phyloP scores from a whole-genome alignment of 1,140 invertebrate genomes.

The Meloidogyne floridensis region DNA sequence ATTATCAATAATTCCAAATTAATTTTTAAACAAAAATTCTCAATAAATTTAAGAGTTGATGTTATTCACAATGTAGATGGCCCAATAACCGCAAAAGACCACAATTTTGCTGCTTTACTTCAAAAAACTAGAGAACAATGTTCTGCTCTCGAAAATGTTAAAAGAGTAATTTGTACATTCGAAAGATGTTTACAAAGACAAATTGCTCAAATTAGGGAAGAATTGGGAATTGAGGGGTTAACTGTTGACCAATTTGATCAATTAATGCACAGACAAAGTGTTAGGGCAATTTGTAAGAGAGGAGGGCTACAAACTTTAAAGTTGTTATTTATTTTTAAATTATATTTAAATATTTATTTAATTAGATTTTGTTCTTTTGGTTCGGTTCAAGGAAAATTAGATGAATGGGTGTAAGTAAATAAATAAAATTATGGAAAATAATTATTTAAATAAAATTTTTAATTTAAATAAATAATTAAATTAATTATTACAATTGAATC shows the following conservation, averaged over 20 bases:
- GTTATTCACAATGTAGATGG: constrained; percentile 43
- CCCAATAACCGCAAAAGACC: constrained; percentile 40
- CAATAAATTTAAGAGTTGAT: constrained; percentile 32
- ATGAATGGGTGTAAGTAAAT: constrained; percentile 46
- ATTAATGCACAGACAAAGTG: constrained; percentile 49
- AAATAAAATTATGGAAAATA: background rate
- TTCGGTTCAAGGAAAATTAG: constrained; percentile 47
- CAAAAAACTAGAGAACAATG: constrained; percentile 51
- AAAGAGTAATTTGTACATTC: constrained; percentile 45
- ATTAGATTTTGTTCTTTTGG: constrained; percentile 47
- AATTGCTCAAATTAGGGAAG: constrained; percentile 44
- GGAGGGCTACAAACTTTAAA: constrained; percentile 48
- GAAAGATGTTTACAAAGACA: constrained; percentile 45
- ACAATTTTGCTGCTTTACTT: constrained; percentile 40
- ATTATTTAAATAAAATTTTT: background rate
- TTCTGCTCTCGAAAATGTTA: constrained; percentile 35
- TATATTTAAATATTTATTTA: background rate
- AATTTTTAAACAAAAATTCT: background rate
- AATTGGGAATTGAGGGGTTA: constrained; percentile 45
- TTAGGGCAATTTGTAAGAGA: constrained; percentile 43
- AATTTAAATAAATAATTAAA: too few relatives aligned
- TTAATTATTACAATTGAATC: too few relatives aligned
- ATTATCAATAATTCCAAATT: too few relatives aligned
- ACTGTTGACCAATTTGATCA: constrained; percentile 49
- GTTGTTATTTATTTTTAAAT: background rate